Evolutionary conservation across 2,888 invertebrate genomes (phyloP).

Genomic region (Scaptomyza caliginosa): DNA sequence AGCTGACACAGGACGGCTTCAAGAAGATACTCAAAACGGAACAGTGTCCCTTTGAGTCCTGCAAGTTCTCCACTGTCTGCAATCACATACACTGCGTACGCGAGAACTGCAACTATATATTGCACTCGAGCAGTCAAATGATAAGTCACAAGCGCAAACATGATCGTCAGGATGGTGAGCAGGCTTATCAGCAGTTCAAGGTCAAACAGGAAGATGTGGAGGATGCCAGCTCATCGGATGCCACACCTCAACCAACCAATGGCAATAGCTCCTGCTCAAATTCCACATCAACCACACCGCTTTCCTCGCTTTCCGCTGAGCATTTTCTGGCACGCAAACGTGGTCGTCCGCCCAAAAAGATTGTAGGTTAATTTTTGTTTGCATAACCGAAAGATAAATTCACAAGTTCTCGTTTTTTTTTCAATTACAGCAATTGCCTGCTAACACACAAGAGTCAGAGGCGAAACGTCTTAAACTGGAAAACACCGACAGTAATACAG

Average conservation of each 20-base stretch:
- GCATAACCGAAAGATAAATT: neutral
- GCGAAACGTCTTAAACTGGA: constrained; percentile 78
- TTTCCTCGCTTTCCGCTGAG: constrained; percentile 82
- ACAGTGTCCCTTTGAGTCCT: constrained; percentile 94
- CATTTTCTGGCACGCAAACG: constrained; percentile 82
- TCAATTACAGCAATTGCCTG: constrained; percentile 71
- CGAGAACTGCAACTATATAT: constrained; percentile 96
- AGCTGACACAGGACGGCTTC: constrained; percentile 97
- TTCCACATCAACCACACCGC: constrained; percentile 62
- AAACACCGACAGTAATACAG: constrained; percentile 38
- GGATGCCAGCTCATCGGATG: constrained; percentile 63
- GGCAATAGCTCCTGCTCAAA: constrained; percentile 60
- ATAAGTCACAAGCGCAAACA: constrained; percentile 99
- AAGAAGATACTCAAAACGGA: constrained; percentile 99
- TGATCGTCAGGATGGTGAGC: constrained; percentile 96
- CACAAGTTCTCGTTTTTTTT: neutral
- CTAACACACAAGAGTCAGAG: constrained; percentile 60
- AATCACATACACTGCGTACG: constrained; percentile 99
- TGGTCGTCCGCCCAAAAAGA: constrained; percentile 82
- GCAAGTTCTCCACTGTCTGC: constrained; percentile 96
- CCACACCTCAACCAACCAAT: constrained; percentile 52
- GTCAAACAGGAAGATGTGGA: constrained; percentile 71
- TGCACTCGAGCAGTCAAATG: constrained; percentile 98
- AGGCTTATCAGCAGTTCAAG: constrained; percentile 83
- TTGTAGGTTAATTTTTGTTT: constrained; percentile 65